Base-by-base conservation (phyloP, 2,888 invertebrate genomes). In the Leucozona laternaria region DNA sequence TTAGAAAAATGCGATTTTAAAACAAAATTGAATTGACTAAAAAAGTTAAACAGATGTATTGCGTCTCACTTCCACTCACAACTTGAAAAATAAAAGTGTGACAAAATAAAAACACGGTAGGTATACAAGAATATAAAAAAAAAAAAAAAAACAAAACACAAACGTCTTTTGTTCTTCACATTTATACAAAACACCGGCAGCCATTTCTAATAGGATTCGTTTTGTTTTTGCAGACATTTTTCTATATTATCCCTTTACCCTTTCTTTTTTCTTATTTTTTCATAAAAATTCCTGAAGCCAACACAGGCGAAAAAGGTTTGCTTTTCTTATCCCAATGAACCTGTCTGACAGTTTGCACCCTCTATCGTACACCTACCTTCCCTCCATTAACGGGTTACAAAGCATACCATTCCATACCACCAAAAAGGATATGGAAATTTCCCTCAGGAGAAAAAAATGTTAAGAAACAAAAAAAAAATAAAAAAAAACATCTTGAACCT, bases 221-320 rank as follows among this genome's bases (percentile, higher is more conserved):
- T 85, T 85, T 85, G 84, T 80, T 80, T 80, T 60, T 48, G 45
- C 79, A 84, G 84, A 71, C 75, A 72, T 79, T 72, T 58, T 50
- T 43, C 25, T n/a, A 13, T 73, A 50, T 75, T 71, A 15, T 31
- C 37, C 20, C 20, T 48, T 7, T 31, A 17, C 28, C 43, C 28
- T 34, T 55, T 34, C 28, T 58, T 60, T 45, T 58, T 55, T 72
- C 43, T 50, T 15, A 11, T 37, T 45, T 17, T 50, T 48, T 48
- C 31, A 66, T 20, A 66, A 34, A 68, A 66, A 75, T 45, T 79
- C 71, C 40, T 53, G 25, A 13, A 76, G 43, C 48, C 64, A 75
- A 71, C 64, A 60, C 53, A 84, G n/a, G 79, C 71, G 50, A 57
- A 76, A 84, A 71, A 37, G 40, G 22, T 15, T 58, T 60, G 37